Percentiles rank a stretch among this genome's conserved stretches.
Conservation (phyloP, 1,140 invertebrate species). For the Drosophila funebris region DNA sequence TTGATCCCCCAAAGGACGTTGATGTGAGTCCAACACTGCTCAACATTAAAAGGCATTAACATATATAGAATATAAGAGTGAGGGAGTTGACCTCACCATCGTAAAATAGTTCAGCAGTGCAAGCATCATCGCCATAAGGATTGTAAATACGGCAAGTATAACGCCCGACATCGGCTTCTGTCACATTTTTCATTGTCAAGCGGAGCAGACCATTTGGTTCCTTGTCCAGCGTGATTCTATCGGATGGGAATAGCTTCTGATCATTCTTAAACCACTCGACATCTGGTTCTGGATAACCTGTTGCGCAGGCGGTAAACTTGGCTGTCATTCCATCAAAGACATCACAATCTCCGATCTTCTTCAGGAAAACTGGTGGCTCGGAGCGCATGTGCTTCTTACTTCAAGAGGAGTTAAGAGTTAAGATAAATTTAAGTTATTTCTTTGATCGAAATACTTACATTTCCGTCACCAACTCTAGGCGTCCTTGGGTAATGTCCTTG, state of each 20-base stretch:
- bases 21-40: constrained; percentile 89
- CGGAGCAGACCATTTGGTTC: constrained; percentile 89
- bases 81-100: constrained; percentile 87
- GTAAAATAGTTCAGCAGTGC: constrained; percentile 91
- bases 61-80: not conserved
- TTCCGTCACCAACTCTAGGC: constrained; percentile 91
- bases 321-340: constrained; percentile 94
- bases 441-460: constrained; percentile 87
- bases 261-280: constrained; percentile 94
- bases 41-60: not conserved
- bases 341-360: constrained; percentile 94
- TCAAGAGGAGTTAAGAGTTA: not conserved
- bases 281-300: constrained; percentile 93
- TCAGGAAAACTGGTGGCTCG: constrained; percentile 94
- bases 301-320: constrained; percentile 95
- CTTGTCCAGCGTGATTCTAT: constrained; percentile 91
- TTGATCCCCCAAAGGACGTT: constrained; percentile 90
- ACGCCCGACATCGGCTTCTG: constrained; percentile 91
- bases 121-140: constrained; percentile 92
- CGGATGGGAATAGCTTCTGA: constrained; percentile 90
- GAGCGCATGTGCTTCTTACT: constrained; percentile 88
- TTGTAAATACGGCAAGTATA: constrained; percentile 93
- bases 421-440: not conserved
- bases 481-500: constrained; percentile 89
- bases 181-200: constrained; percentile 89